phyloP scores from a whole-genome alignment of 2,113 vertebrate genomes.

The Clarias macrocephalus region DNA sequence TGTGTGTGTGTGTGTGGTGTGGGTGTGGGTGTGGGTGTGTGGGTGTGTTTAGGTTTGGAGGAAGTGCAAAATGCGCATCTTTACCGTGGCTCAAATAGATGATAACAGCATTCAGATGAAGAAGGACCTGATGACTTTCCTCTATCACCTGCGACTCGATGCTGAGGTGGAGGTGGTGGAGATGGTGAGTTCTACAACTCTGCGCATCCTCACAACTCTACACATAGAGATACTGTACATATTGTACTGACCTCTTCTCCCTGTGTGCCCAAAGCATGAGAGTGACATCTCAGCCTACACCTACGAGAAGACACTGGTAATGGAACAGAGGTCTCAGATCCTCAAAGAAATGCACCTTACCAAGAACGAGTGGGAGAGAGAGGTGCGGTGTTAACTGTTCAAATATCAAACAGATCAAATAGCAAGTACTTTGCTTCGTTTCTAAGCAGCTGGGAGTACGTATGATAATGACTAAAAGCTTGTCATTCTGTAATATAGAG shows the following conservation, averaged over 20 bases:
- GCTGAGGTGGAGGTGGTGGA: constrained; percentile 97
- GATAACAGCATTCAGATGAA: constrained; percentile 99
- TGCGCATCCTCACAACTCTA: neutral
- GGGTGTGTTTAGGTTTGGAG: constrained; percentile 85
- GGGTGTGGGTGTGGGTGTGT: neutral
- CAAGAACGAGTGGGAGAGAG: constrained; percentile 94
- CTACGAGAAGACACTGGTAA: constrained; percentile 94
- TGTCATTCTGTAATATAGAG: neutral
- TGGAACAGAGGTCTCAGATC: constrained; percentile 97
- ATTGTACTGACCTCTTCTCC: neutral
- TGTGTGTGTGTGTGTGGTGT: constrained; percentile 1
- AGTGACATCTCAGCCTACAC: constrained; percentile 95
- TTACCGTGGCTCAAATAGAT: constrained; percentile 97
- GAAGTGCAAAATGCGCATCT: constrained; percentile 98
- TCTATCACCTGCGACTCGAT: constrained; percentile 93
- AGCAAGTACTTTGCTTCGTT: neutral
- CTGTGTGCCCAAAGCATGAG: constrained; percentile 77
- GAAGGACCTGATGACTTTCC: constrained; percentile 93
- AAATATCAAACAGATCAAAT: neutral
- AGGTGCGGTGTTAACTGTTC: constrained; percentile 72
- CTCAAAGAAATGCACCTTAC: constrained; percentile 98
- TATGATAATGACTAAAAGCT: neutral
- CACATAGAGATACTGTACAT: neutral
- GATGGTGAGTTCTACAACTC: constrained; percentile 78
- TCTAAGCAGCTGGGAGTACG: neutral